These are phyloP conservation scores for Noctua janthe DNA, from an alignment of 2,888 invertebrate genomes.

Conservation along the genomic window DNA sequence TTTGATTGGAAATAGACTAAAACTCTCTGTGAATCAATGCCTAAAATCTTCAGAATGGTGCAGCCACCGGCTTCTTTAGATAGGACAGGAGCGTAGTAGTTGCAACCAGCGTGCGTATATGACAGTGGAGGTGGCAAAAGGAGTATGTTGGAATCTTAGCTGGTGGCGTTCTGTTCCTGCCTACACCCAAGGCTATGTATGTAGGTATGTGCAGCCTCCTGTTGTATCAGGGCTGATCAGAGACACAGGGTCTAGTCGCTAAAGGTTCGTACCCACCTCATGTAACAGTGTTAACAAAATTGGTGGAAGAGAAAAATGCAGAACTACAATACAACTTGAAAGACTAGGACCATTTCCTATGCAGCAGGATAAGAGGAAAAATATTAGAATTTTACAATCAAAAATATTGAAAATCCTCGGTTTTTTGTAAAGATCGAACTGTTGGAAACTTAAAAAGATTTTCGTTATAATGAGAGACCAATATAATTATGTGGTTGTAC, in stretches of 20 bases:
- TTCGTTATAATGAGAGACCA: too few relatives aligned
- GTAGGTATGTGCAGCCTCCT: neutral
- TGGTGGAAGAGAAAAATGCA: neutral
- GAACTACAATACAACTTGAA: neutral
- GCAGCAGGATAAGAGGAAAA: too few relatives aligned
- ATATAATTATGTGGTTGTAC: too few relatives aligned
- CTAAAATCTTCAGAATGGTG: neutral
- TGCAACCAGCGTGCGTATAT: too few relatives aligned
- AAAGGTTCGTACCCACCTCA: neutral
- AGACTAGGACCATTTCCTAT: neutral
- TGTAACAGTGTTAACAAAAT: neutral
- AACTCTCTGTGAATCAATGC: neutral
- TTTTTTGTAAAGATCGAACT: too few relatives aligned
- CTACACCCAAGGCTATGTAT: neutral
- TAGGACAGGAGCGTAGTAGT: too few relatives aligned
- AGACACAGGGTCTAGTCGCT: neutral
- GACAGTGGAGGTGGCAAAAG: neutral
- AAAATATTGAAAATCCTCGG: too few relatives aligned
- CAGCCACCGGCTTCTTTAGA: too few relatives aligned
- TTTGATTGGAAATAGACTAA: neutral
- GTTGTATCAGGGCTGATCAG: neutral
- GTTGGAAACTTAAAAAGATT: too few relatives aligned
- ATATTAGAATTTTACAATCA: too few relatives aligned
- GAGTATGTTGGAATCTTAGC: neutral
- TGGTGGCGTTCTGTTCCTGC: neutral